A percentile compares a stretch with the other conserved stretches of the same genome.
phyloP scores from a whole-genome alignment of 2,888 invertebrate species.

The Coecobrya sp. region DNA sequence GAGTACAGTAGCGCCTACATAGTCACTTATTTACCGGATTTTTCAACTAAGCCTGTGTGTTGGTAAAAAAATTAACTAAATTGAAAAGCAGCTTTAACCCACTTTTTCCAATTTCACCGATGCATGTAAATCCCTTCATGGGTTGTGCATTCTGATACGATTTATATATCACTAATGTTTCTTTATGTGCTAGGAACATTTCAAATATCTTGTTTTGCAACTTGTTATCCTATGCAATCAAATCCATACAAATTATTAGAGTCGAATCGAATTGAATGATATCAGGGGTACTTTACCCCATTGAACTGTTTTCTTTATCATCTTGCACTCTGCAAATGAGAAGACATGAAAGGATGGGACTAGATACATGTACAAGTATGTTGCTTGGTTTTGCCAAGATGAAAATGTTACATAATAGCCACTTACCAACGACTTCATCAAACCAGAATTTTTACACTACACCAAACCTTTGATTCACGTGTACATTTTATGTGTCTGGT shows the following conservation, averaged over 20 bases:
- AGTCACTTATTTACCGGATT: background rate
- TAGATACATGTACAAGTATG: background rate
- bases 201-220: constrained; percentile 62
- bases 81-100: constrained; percentile 58
- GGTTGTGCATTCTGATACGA: background rate
- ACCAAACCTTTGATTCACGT: too few species aligned
- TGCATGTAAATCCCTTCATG: constrained; percentile 42
- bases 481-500: too few species aligned
- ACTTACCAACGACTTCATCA: background rate
- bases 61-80: background rate
- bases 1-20: background rate
- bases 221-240: constrained; percentile 18
- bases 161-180: background rate
- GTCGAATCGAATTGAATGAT: background rate
- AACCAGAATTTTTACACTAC: background rate
- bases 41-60: background rate
- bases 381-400: background rate
- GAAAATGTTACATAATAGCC: constrained; percentile 41
- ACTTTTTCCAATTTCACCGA: constrained; percentile 64
- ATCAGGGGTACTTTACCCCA: constrained; percentile 23
- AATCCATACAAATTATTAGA: background rate
- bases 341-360: background rate
- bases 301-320: constrained; percentile 52
- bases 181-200: constrained; percentile 77
- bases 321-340: background rate